Conservation (phyloP, 1,140 invertebrate species). For the Harpegnathos saltator region DNA sequence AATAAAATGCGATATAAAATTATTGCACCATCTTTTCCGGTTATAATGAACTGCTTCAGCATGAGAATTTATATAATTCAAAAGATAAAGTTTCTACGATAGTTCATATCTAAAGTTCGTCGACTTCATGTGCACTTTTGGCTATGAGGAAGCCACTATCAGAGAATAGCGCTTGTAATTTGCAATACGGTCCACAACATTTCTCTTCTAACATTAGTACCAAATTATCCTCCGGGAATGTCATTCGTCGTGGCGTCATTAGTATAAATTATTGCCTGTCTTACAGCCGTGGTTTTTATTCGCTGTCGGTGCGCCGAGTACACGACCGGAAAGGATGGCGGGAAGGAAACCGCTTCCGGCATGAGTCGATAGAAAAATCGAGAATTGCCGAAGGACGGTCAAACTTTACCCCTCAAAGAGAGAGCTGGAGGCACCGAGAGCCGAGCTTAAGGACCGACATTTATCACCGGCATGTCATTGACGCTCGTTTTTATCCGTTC, state of each 20-base stretch:
- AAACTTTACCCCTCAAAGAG: conserved; percentile 15
- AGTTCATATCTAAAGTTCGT: too few relatives aligned
- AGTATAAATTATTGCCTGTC: conserved; percentile 24
- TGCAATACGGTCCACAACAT: not conserved
- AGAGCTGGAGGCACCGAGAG: too few relatives aligned
- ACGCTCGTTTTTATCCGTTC: conserved; percentile 54
- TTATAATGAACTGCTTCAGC: too few relatives aligned
- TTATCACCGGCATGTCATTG: conserved; percentile 56
- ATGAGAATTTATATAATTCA: too few relatives aligned
- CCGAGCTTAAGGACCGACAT: conserved; percentile 35
- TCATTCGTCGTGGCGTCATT: conserved; percentile 37
- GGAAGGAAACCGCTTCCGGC: conserved; percentile 46
- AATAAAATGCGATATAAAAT: too few relatives aligned
- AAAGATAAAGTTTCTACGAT: too few relatives aligned
- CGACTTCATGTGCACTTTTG: not conserved
- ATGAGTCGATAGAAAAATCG: conserved; percentile 52
- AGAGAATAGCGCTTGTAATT: not conserved
- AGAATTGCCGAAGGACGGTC: conserved; percentile 27
- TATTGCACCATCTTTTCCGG: too few relatives aligned
- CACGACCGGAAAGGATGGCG: conserved; percentile 38
- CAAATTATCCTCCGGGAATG: conserved; percentile 23
- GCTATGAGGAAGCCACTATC: not conserved
- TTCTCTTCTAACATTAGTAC: not conserved
- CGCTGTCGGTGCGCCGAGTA: not conserved
- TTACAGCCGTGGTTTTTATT: conserved; percentile 35